phyloP scores from a whole-genome alignment of 2,113 vertebrate species.

The Thermophis baileyi region DNA sequence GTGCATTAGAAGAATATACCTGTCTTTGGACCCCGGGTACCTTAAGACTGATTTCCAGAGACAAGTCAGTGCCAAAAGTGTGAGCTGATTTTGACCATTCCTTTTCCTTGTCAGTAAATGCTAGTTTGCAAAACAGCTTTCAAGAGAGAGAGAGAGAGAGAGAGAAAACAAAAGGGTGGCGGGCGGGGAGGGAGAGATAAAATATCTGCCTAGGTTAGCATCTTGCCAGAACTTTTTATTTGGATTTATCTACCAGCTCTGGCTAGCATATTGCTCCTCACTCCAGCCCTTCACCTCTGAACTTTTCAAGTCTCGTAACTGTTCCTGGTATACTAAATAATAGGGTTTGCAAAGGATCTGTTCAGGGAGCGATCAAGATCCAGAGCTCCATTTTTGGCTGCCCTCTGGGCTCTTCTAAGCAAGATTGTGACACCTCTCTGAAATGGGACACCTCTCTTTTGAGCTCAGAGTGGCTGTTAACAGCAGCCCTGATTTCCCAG shows the following conservation, averaged over 20 bases:
- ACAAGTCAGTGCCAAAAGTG: neutral
- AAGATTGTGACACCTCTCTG: constrained; percentile 30
- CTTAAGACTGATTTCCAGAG: neutral
- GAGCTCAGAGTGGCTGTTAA: constrained; percentile 51
- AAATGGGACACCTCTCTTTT: constrained; percentile 43
- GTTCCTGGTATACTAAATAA: neutral
- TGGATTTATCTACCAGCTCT: neutral
- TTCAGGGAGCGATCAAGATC: neutral
- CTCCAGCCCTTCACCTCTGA: neutral
- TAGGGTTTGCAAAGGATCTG: neutral
- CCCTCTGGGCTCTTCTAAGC: neutral
- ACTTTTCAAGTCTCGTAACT: neutral
- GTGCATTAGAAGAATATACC: neutral
- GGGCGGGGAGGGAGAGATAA: too few relatives aligned
- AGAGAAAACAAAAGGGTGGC: neutral
- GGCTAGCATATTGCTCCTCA: neutral
- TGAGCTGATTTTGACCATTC: neutral
- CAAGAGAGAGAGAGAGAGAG: neutral
- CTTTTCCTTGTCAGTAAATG: neutral
- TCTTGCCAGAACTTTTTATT: neutral
- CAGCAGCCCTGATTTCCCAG: constrained; percentile 55
- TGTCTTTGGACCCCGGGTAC: neutral
- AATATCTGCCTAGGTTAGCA: too few relatives aligned
- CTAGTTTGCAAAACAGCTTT: neutral
- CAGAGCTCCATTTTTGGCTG: neutral